Evolutionary conservation across 2,113 vertebrate genomes (phyloP).

Genomic region (Glareola pratincola): DNA sequence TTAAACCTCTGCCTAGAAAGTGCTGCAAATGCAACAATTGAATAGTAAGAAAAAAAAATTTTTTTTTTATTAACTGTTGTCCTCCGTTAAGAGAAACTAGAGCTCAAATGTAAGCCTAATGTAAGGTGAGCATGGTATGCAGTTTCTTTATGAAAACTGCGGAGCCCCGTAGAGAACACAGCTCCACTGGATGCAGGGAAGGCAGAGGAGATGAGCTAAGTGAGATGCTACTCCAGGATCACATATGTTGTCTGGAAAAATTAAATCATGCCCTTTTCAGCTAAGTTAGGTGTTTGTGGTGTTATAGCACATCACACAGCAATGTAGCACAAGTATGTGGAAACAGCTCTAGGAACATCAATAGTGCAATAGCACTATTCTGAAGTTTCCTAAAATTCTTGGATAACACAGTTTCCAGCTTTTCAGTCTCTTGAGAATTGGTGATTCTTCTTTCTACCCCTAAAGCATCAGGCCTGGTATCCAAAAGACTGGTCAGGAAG

Average conservation of each 20-base stretch:
- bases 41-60: background rate
- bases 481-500: background rate
- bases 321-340: background rate
- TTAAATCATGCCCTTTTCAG: background rate
- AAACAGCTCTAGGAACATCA: background rate
- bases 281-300: background rate
- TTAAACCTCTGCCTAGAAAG: background rate
- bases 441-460: background rate
- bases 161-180: background rate
- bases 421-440: background rate
- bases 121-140: background rate
- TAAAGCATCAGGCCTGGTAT: background rate
- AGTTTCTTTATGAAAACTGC: background rate
- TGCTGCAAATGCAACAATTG: background rate
- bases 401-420: background rate
- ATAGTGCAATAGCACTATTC: background rate
- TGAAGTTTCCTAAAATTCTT: background rate
- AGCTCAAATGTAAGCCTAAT: background rate
- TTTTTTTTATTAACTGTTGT: background rate
- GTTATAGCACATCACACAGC: accelerated
- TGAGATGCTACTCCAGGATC: background rate
- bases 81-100: background rate
- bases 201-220: background rate
- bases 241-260: background rate
- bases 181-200: background rate